Evolutionary conservation across 2,797 vertebrate species (phyloP).

Genomic region (Notoglanidium macrostoma): DNA sequence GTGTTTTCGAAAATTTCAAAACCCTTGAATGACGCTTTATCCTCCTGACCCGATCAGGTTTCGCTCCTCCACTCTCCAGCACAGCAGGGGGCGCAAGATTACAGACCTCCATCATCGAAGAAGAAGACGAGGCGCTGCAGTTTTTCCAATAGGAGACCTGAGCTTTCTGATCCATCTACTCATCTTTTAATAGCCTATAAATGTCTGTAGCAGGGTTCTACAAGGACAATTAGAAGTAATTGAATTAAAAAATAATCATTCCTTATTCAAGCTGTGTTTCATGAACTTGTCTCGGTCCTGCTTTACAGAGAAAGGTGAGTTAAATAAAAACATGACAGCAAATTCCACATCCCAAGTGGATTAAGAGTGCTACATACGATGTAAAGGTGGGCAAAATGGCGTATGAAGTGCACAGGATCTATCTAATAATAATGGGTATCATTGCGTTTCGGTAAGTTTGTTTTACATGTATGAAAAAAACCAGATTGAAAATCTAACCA

Average conservation of each 20-base stretch:
- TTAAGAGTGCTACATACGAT: background rate
- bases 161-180: background rate
- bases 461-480: background rate
- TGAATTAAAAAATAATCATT: background rate
- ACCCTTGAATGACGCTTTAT: background rate
- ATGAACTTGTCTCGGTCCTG: background rate
- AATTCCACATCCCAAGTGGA: constrained; percentile 1
- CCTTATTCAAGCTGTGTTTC: background rate
- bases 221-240: background rate
- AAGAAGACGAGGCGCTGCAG: background rate
- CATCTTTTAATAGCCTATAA: background rate
- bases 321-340: background rate
- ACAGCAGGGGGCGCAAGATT: background rate
- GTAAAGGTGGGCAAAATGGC: background rate
- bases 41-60: background rate
- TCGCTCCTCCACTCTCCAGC: background rate
- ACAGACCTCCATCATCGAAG: background rate
- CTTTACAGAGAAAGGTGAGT: constrained; percentile 13
- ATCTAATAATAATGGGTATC: background rate
- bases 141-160: background rate
- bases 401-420: background rate
- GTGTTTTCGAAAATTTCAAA: too few relatives aligned
- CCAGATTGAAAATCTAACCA: background rate
- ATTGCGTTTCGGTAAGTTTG: background rate
- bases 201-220: too few relatives aligned